Evolutionary conservation across 2,797 vertebrate genomes (phyloP).

Genomic region (Alosa sapidissima): DNA sequence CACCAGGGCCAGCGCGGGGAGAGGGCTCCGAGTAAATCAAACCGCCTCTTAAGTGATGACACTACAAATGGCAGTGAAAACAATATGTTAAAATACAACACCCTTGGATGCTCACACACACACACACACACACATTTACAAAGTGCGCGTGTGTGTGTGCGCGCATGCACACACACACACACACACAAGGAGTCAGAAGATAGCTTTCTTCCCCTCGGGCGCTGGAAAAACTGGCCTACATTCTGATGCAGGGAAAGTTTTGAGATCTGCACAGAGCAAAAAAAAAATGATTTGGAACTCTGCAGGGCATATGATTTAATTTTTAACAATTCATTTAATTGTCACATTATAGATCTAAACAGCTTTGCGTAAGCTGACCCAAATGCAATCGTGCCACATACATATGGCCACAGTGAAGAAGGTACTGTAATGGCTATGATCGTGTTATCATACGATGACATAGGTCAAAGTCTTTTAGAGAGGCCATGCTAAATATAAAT

Average conservation of each 20-base stretch:
- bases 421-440: background rate
- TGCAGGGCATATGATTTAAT: constrained; percentile 23
- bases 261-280: constrained; percentile 22
- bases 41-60: constrained; percentile 63
- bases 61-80: constrained; percentile 61
- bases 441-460: background rate
- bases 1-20: constrained; percentile 69
- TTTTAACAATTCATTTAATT: constrained; percentile 12
- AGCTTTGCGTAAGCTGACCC: background rate
- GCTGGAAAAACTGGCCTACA: constrained; percentile 38
- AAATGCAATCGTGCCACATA: background rate
- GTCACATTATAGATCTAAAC: constrained; percentile 21
- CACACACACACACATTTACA: background rate
- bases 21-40: constrained; percentile 54
- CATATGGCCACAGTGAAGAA: background rate
- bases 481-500: background rate
- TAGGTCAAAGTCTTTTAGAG: background rate
- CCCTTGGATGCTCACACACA: constrained; percentile 47
- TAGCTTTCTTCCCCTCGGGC: constrained; percentile 3
- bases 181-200: background rate
- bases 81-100: constrained; percentile 37
- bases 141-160: background rate
- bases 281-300: constrained; percentile 3
- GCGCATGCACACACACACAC: background rate
- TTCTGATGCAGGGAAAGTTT: constrained; percentile 38